Conservation (phyloP, 2,888 invertebrate species). For the Tetropium fuscum region DNA sequence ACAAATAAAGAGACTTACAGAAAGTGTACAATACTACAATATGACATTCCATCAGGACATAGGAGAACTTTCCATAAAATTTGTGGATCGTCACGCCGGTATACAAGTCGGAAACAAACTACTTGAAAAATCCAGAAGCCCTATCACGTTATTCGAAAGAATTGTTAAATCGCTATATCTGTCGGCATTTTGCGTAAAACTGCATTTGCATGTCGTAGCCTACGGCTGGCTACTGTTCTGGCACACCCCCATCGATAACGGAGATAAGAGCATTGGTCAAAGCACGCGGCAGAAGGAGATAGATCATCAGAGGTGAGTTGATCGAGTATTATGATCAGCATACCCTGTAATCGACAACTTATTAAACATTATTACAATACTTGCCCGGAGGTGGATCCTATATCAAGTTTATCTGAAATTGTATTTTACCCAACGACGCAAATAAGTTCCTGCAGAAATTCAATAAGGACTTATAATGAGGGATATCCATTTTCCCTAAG, state of each 20-base stretch:
- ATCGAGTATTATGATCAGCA: constrained; percentile 57
- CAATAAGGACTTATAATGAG: constrained; percentile 12
- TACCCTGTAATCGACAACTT: constrained; percentile 60
- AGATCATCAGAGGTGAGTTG: constrained; percentile 50
- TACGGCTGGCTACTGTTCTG: constrained; percentile 58
- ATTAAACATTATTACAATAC: constrained; percentile 59
- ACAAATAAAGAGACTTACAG: too few relatives aligned
- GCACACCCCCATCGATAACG: constrained; percentile 56
- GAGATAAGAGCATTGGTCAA: constrained; percentile 43
- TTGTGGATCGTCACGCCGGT: too few relatives aligned
- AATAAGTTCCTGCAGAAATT: constrained; percentile 9
- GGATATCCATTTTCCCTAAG: too few relatives aligned
- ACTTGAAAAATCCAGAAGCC: constrained; percentile 16
- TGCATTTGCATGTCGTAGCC: constrained; percentile 57
- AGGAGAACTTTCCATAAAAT: too few relatives aligned
- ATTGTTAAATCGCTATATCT: constrained; percentile 34
- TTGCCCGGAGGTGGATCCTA: constrained; percentile 35
- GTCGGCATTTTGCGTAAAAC: constrained; percentile 56
- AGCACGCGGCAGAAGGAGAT: constrained; percentile 46
- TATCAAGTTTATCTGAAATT: constrained; percentile 36
- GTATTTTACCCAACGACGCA: constrained; percentile 19
- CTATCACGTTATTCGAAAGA: constrained; percentile 20
- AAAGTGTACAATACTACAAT: too few relatives aligned
- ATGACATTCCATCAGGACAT: too few relatives aligned
- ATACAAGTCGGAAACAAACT: constrained; percentile 5